phyloP scores from a whole-genome alignment of 2,113 vertebrate species.

The chimpanzee (Pan troglodytes) region NHGRI_mPanTro3-v2.1_pri NC_072407.2:19873001-19873500 shows the following conservation, averaged over 20 bases:
- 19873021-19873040: background rate
- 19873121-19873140: background rate
- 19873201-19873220: background rate
- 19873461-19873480: background rate
- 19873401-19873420: background rate
- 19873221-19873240: background rate
- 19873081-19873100: background rate
- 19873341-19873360: background rate
- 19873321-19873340: background rate
- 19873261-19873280: background rate
- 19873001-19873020: background rate
- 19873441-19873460: background rate
- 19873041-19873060: background rate
- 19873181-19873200: background rate
- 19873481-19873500: background rate
- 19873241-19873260: background rate
- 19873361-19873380: background rate
- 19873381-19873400: background rate
- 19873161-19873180: background rate
- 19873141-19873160: background rate
- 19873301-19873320: background rate
- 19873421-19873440: background rate
- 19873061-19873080: background rate
- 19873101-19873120: background rate
- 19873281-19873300: background rate